A percentile compares a stretch with the other conserved stretches of the same genome.
These are phyloP conservation scores for Ophion slaviceki DNA, from an alignment of 2,888 invertebrate genomes.

Conservation along the genomic window DNA sequence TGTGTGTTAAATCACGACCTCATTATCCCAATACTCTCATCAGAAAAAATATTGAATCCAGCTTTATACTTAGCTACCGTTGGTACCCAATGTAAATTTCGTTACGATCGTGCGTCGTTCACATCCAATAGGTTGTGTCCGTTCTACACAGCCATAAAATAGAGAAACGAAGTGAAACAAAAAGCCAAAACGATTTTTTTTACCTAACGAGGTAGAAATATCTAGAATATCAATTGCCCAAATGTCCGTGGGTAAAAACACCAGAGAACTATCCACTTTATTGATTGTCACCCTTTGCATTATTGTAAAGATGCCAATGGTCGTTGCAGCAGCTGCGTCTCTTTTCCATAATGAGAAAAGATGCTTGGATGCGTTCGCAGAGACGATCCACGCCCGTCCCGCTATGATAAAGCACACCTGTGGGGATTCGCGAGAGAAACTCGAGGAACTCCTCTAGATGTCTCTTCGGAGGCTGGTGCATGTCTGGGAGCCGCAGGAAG, in stretches of 20 bases:
- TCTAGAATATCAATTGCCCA: too few relatives aligned
- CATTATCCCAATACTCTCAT: neutral
- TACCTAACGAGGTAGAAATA: too few relatives aligned
- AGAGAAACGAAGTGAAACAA: too few relatives aligned
- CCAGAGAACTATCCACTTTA: neutral
- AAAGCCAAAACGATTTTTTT: too few relatives aligned
- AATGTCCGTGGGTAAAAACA: too few relatives aligned
- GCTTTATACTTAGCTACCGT: neutral
- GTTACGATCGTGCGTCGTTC: too few relatives aligned
- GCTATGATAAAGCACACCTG: conserved; percentile 63
- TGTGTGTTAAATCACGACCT: neutral
- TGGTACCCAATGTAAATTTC: too few relatives aligned
- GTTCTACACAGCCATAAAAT: too few relatives aligned
- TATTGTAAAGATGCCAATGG: neutral
- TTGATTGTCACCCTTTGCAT: neutral
- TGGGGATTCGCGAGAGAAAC: conserved; percentile 29
- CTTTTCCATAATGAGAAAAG: conserved; percentile 52
- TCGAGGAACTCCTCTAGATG: conserved; percentile 30
- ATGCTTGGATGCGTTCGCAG: conserved; percentile 41
- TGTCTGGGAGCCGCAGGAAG: conserved; percentile 58
- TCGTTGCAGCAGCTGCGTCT: conserved; percentile 42
- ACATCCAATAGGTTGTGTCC: too few relatives aligned
- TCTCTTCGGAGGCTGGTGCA: conserved; percentile 43
- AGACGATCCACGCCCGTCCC: conserved; percentile 49
- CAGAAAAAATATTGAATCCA: neutral